These are phyloP conservation scores for Botrylloides violaceus DNA, from an alignment of 23 tunicate species.

Conservation along the genomic window DNA sequence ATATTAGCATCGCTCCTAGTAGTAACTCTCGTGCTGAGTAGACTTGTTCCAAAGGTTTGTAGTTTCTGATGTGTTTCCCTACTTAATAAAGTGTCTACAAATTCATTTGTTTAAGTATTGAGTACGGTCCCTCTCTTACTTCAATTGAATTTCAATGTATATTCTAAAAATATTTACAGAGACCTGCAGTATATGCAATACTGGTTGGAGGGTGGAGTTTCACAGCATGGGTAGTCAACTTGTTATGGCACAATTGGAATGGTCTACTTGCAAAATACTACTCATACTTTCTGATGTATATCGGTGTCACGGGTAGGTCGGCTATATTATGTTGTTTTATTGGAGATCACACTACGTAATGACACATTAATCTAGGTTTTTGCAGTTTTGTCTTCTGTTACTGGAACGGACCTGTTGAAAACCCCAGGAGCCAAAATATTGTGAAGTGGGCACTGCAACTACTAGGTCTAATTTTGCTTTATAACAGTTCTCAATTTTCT, in stretches of 20 bases:
- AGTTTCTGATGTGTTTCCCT: no score
- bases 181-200: slow-evolving; percentile 40
- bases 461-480: slow-evolving; percentile 34
- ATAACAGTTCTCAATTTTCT: slow-evolving; percentile 45
- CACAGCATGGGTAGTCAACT: slow-evolving; percentile 34
- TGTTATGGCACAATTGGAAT: slow-evolving; percentile 32
- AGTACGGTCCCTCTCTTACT: not conserved
- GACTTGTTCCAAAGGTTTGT: slow-evolving; percentile 66
- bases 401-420: slow-evolving; percentile 30
- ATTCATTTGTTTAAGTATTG: not conserved
- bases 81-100: not conserved
- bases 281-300: slow-evolving; percentile 29
- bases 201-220: slow-evolving; percentile 77
- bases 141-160: no score
- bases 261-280: slow-evolving; percentile 22
- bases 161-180: slow-evolving; percentile 22
- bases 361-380: slow-evolving; percentile 49
- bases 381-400: slow-evolving; percentile 59
- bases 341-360: no score
- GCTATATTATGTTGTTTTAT: no score
- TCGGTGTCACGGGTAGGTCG: slow-evolving; percentile 42
- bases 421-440: slow-evolving; percentile 37
- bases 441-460: slow-evolving; percentile 69
- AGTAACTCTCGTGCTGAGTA: slow-evolving; percentile 48
- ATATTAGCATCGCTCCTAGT: slow-evolving; percentile 57